phyloP scores from a whole-genome alignment of 2,888 invertebrate species.

The Rhagium mordax region DNA sequence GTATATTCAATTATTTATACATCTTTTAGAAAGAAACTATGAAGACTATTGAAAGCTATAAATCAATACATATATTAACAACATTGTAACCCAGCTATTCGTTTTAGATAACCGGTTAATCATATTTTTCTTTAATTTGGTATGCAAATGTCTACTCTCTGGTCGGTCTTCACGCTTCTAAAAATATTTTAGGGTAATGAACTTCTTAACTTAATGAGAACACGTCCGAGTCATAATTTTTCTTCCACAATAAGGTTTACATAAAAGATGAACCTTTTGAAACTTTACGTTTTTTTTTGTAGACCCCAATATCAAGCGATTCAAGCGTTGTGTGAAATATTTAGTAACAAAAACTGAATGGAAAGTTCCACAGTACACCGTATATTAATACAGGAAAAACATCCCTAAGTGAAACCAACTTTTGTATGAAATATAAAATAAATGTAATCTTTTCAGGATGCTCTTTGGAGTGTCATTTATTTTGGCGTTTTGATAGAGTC shows the following conservation, averaged over 20 bases:
- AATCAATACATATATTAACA: too few species aligned
- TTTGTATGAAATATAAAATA: slow-evolving; percentile 23
- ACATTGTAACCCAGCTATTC: too few species aligned
- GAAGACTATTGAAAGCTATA: too few species aligned
- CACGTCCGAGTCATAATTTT: background rate
- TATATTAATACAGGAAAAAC: slow-evolving; percentile 20
- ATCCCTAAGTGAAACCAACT: slow-evolving; percentile 18
- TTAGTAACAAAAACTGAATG: slow-evolving; percentile 14
- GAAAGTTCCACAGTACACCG: slow-evolving; percentile 5
- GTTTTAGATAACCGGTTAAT: too few species aligned
- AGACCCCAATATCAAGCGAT: background rate
- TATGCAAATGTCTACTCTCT: background rate
- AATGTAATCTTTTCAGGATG: slow-evolving; percentile 22
- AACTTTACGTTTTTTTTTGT: background rate
- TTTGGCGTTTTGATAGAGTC: slow-evolving; percentile 24
- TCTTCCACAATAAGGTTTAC: background rate
- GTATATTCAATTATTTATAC: too few species aligned
- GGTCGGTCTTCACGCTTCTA: background rate
- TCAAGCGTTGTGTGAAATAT: slow-evolving; percentile 15
- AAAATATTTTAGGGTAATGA: background rate
- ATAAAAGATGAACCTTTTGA: slow-evolving; percentile 4
- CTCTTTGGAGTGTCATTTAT: slow-evolving; percentile 24
- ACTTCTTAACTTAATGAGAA: slow-evolving; percentile 2
- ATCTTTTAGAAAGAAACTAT: too few species aligned
- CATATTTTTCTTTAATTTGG: too few species aligned